Conservation (phyloP, 37 sponge, comb jelly and placozoan species). For the Corticium candelabrum region DNA sequence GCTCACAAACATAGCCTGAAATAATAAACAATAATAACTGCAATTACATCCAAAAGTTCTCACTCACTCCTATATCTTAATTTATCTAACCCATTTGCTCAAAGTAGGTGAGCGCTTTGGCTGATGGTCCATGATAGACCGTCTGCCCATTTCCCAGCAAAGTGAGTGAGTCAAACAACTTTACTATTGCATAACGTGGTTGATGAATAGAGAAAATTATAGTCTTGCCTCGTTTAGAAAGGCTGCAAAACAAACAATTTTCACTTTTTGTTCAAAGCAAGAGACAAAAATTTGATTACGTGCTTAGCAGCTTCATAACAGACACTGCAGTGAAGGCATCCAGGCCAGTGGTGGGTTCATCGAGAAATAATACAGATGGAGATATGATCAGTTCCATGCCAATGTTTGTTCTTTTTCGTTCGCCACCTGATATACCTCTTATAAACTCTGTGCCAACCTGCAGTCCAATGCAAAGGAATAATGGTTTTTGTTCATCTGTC, state of each 20-base stretch:
- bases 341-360: conserved; percentile 84
- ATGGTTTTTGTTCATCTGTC: background rate
- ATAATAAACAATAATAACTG: no score
- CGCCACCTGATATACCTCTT: conserved; percentile 78
- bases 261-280: background rate
- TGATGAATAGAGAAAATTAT: conserved; percentile 73
- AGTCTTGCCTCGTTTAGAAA: conserved; percentile 6
- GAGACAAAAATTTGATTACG: conserved; percentile 6
- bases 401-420: conserved; percentile 81
- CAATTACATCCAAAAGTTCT: no score
- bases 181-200: conserved; percentile 75
- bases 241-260: background rate
- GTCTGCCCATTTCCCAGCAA: conserved; percentile 48
- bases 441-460: background rate
- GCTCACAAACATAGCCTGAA: background rate
- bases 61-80: no score
- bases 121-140: conserved; percentile 54
- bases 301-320: conserved; percentile 38
- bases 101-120: no score
- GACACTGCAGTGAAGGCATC: conserved; percentile 60
- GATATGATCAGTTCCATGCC: conserved; percentile 84
- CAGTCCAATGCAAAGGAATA: background rate
- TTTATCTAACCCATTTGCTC: no score
- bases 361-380: conserved; percentile 71
- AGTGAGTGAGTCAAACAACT: conserved; percentile 52